A percentile compares a stretch with the other conserved stretches of the same genome.
phyloP scores from a whole-genome alignment of 1,140 invertebrate species.

The Linepithema humile region DNA sequence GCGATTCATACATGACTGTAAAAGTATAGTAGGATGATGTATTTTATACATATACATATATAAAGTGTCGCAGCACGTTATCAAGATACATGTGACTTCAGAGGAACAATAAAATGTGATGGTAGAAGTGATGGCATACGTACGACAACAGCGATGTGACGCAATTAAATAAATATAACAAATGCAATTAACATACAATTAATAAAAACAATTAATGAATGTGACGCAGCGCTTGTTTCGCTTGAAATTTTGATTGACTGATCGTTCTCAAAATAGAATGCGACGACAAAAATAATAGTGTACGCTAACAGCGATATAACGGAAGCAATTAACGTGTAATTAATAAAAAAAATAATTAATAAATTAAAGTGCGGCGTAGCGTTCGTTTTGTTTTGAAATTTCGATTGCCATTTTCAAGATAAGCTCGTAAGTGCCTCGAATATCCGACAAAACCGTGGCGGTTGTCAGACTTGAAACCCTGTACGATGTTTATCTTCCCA shows the following conservation, averaged over 20 bases:
- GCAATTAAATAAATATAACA: no score
- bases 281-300: no score
- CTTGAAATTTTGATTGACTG: no score
- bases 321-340: not conserved
- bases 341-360: slow-evolving; percentile 8
- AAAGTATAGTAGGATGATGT: slow-evolving; percentile 15
- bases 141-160: not conserved
- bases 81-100: not conserved
- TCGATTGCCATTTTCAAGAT: slow-evolving; percentile 15
- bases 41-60: not conserved
- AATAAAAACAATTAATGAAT: no score
- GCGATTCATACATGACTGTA: not conserved
- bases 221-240: no score
- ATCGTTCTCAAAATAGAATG: no score
- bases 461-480: not conserved
- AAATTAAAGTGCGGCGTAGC: not conserved
- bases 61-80: not conserved
- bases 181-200: no score
- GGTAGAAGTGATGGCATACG: not conserved
- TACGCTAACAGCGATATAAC: no score
- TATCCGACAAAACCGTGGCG: slow-evolving; percentile 12
- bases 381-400: not conserved
- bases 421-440: slow-evolving; percentile 30
- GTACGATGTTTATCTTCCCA: slow-evolving; percentile 30
- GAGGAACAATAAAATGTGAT: not conserved